phyloP scores from a whole-genome alignment of 2,113 vertebrate genomes.

The Promerops cafer region DNA sequence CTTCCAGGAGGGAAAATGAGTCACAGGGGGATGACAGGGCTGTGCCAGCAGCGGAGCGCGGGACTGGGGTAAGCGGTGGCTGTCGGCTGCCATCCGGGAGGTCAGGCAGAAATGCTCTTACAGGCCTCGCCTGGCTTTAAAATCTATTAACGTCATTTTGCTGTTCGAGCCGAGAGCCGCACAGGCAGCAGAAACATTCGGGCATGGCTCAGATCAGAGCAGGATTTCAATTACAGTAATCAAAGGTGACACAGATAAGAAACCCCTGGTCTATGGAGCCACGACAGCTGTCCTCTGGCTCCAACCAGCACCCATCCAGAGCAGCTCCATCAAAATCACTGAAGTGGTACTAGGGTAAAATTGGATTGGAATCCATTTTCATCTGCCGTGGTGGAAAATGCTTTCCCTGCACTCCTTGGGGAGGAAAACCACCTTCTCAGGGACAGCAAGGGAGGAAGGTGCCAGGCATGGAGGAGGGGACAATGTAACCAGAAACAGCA shows the following conservation, averaged over 20 bases:
- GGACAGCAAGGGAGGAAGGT: background rate
- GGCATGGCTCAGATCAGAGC: constrained; percentile 45
- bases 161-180: background rate
- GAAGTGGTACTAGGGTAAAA: constrained; percentile 45
- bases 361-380: constrained; percentile 57
- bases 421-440: background rate
- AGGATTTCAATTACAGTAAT: constrained; percentile 61
- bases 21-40: background rate
- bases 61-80: background rate
- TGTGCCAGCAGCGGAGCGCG: background rate
- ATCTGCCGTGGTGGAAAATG: background rate
- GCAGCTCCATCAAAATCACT: constrained; percentile 56
- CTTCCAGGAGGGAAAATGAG: constrained; percentile 10
- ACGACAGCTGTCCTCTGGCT: constrained; percentile 52
- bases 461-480: background rate
- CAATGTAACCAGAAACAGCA: background rate
- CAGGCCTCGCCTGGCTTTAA: constrained; percentile 30
- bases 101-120: constrained; percentile 16
- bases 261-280: constrained; percentile 31
- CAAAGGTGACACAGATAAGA: constrained; percentile 64
- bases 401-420: background rate
- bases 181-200: constrained; percentile 7
- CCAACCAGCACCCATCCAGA: constrained; percentile 35
- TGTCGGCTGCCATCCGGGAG: background rate
- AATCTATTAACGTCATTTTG: constrained; percentile 47